A percentile compares a stretch with the other conserved stretches of the same genome.
Conservation (phyloP, 2,113 vertebrate genomes). For the Poecilia latipinna region DNA sequence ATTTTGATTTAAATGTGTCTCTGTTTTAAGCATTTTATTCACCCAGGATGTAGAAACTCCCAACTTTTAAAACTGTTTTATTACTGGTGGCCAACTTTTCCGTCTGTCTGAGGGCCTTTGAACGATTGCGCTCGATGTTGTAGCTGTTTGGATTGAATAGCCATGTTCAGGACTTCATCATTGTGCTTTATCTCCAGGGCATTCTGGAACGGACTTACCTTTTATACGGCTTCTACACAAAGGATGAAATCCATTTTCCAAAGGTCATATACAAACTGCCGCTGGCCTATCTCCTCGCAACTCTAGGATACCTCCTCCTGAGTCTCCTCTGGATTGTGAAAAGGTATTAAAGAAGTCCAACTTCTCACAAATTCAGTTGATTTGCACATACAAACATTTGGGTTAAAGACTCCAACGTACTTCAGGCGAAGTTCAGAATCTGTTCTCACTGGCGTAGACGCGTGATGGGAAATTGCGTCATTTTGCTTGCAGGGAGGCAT, state of each 20-base stretch:
- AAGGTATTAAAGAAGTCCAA: slow-evolving; percentile 78
- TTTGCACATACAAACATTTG: not conserved
- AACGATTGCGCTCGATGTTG: no score
- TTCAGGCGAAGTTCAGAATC: no score
- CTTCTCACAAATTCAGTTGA: fast-evolving
- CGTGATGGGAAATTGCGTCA: no score
- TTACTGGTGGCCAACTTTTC: no score
- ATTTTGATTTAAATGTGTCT: no score
- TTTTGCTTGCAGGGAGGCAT: no score
- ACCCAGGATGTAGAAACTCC: no score
- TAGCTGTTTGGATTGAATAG: not conserved
- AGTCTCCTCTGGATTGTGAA: slow-evolving; percentile 94
- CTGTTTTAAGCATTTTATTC: no score
- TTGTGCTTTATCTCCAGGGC: slow-evolving; percentile 80
- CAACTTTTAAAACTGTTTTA: no score
- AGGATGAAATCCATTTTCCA: slow-evolving; percentile 76
- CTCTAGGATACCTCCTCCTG: slow-evolving; percentile 86
- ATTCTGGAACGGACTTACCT: slow-evolving; percentile 92
- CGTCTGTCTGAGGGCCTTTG: no score
- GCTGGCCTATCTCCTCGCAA: slow-evolving; percentile 89
- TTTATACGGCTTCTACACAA: slow-evolving; percentile 94
- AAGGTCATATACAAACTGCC: slow-evolving; percentile 85
- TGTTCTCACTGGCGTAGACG: no score
- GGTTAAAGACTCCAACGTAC: no score
- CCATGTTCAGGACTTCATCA: not conserved